These are phyloP conservation scores for Orchestes rusci DNA, from an alignment of 2,888 invertebrate genomes.

Conservation along the genomic window DNA sequence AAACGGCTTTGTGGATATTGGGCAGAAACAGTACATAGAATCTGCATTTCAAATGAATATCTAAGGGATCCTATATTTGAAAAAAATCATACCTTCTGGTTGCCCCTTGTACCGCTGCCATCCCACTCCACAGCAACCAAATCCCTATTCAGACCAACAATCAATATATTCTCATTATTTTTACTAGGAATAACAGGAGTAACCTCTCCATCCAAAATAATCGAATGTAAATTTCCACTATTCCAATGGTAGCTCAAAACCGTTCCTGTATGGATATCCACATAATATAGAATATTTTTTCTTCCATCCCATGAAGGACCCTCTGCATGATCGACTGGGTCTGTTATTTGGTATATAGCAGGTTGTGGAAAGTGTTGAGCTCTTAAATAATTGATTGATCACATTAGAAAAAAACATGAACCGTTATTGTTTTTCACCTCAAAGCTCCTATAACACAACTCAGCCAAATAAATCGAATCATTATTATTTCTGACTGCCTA, in stretches of 20 bases:
- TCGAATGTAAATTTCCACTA: constrained; percentile 14
- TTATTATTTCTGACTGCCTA: no score
- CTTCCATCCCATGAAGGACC: constrained; percentile 28
- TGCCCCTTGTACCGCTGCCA: constrained; percentile 29
- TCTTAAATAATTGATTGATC: no score
- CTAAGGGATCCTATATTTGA: no score
- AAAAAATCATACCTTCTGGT: no score
- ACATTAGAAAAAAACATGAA: no score
- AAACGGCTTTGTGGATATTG: constrained; percentile 47
- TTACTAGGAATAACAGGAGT: constrained; percentile 24
- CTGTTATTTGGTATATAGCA: constrained; percentile 20
- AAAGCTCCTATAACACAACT: no score
- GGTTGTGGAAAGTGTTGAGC: no score
- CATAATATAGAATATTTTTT: constrained; percentile 26
- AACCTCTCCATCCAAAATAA: constrained; percentile 24
- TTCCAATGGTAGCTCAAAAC: constrained; percentile 25
- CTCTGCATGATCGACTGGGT: constrained; percentile 26
- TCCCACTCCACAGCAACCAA: constrained; percentile 49
- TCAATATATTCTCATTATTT: constrained; percentile 20
- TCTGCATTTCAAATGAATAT: no score
- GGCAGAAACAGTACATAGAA: constrained; percentile 44
- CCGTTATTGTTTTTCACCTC: no score
- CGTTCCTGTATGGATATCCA: constrained; percentile 25
- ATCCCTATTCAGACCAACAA: constrained; percentile 25
- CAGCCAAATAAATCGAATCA: no score